These are phyloP conservation scores for Corythoichthys intestinalis DNA, from an alignment of 2,113 vertebrate genomes.

Conservation along the genomic window DNA sequence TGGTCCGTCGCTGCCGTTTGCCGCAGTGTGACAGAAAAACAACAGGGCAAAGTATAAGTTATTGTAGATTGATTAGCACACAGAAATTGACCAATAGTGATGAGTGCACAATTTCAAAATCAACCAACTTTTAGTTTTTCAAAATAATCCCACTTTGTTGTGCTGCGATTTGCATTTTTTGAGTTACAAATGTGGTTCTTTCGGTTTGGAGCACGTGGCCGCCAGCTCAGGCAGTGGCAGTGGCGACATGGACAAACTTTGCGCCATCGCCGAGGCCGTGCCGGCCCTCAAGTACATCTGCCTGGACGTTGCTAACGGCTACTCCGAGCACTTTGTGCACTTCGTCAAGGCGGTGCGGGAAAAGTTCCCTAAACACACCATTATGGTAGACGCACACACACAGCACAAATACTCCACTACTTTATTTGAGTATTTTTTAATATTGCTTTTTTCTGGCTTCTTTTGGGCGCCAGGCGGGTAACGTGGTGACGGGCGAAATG, in stretches of 20 bases:
- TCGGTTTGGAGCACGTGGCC: constrained; percentile 79
- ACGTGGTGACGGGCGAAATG: constrained; percentile 98
- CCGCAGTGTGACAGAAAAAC: no score
- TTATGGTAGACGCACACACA: constrained; percentile 83
- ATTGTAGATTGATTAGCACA: no score
- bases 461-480: constrained; percentile 80
- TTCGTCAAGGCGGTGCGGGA: constrained; percentile 89
- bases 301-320: constrained; percentile 95
- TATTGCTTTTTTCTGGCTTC: neutral
- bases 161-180: no score
- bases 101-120: no score
- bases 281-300: constrained; percentile 90
- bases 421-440: neutral
- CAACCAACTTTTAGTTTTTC: no score
- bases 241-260: constrained; percentile 86
- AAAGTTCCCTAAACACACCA: constrained; percentile 91
- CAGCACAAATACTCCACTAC: neutral
- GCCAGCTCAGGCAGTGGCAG: constrained; percentile 89
- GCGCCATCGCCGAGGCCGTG: constrained; percentile 80
- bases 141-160: no score
- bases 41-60: no score
- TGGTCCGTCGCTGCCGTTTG: no score
- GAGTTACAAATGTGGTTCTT: no score
- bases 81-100: no score
- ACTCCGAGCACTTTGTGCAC: constrained; percentile 96